Percentiles rank a stretch among this genome's conserved stretches.
These are phyloP conservation scores for Trypoxylus dichotomus DNA, from an alignment of 1,140 invertebrate species.

Conservation along the genomic window DNA sequence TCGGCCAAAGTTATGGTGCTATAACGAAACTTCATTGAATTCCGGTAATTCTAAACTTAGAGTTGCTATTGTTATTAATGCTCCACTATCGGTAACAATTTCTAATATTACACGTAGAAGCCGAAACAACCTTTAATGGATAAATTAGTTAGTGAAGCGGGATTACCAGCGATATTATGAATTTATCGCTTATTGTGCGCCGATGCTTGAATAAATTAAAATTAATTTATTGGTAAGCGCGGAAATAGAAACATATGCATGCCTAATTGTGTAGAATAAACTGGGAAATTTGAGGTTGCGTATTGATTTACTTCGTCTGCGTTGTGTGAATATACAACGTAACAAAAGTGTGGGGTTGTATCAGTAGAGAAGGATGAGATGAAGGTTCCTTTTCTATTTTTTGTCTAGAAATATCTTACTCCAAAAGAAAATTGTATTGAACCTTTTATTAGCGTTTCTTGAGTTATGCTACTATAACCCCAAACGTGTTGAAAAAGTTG, in stretches of 20 bases:
- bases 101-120: slow-evolving; percentile 16
- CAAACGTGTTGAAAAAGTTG: too few relatives aligned
- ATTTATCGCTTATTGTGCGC: not conserved
- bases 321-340: too few relatives aligned
- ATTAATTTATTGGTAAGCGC: not conserved
- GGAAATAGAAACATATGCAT: slow-evolving; percentile 3
- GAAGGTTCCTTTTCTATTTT: too few relatives aligned
- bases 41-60: slow-evolving; percentile 31
- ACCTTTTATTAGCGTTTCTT: too few relatives aligned
- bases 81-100: slow-evolving; percentile 25
- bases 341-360: too few relatives aligned
- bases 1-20: slow-evolving; percentile 19
- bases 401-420: too few relatives aligned
- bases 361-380: too few relatives aligned
- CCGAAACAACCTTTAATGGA: slow-evolving; percentile 9
- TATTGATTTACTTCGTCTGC: not conserved
- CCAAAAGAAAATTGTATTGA: too few relatives aligned
- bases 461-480: too few relatives aligned
- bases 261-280: not conserved
- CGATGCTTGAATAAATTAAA: slow-evolving; percentile 1
- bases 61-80: slow-evolving; percentile 30
- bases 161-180: not conserved
- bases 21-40: slow-evolving; percentile 30
- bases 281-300: not conserved
- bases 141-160: not conserved